Evolutionary conservation across 2,888 invertebrate genomes (phyloP).

Genomic region (Dicyrtoma fusca): DNA sequence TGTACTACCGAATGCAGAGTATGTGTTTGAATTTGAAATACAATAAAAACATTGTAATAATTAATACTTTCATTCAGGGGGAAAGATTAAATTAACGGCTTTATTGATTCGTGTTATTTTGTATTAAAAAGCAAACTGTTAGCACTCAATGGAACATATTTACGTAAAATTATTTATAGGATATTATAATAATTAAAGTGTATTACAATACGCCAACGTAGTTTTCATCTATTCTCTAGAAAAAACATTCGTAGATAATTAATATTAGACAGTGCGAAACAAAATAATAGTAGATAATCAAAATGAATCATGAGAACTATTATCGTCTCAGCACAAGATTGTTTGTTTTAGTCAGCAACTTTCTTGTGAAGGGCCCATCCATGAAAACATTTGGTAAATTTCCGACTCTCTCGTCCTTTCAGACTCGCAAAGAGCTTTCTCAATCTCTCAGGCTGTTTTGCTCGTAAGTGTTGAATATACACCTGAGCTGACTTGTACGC

Average conservation of each 20-base stretch:
- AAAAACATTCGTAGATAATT: background rate
- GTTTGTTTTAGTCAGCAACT: slow-evolving; percentile 44
- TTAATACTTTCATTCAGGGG: no score
- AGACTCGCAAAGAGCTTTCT: slow-evolving; percentile 91
- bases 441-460: slow-evolving; percentile 87
- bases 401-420: slow-evolving; percentile 92
- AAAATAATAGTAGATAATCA: no score
- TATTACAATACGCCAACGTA: background rate
- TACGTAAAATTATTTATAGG: no score
- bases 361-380: slow-evolving; percentile 93
- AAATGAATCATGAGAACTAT: background rate
- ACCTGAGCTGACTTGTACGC: slow-evolving; percentile 99
- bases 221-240: background rate
- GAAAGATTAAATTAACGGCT: no score
- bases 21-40: no score
- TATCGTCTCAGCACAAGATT: background rate
- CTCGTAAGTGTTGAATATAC: slow-evolving; percentile 95
- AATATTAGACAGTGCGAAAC: background rate
- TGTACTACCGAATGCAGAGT: no score
- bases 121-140: no score
- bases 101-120: no score
- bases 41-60: no score
- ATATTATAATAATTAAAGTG: background rate
- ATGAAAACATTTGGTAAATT: slow-evolving; percentile 98
- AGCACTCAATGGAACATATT: no score